These are phyloP conservation scores for Zeus faber DNA, from an alignment of 2,113 vertebrate species.

Conservation along the genomic window DNA sequence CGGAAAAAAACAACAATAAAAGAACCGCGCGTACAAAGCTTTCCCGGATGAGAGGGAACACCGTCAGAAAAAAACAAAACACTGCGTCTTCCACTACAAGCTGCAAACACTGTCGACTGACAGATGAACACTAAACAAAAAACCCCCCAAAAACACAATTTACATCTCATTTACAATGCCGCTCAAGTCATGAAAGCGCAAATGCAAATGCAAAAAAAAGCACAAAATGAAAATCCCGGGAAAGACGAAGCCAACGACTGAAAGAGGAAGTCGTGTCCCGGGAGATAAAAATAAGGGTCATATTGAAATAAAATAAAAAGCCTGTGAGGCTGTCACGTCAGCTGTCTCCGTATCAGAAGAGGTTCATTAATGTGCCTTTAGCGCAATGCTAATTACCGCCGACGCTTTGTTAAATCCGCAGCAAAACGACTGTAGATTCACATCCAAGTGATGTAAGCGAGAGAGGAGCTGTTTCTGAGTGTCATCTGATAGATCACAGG, in stretches of 20 bases:
- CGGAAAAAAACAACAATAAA: no score
- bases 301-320: not conserved
- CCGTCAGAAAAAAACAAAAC: conserved; percentile 22
- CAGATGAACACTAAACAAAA: conserved; percentile 41
- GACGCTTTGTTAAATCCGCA: conserved; percentile 19
- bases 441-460: conserved; percentile 30
- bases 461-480: conserved; percentile 25
- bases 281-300: not conserved
- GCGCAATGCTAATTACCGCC: conserved; percentile 17
- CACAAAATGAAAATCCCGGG: conserved; percentile 22
- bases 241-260: conserved; percentile 22
- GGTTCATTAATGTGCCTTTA: not conserved
- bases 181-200: no score
- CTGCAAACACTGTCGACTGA: conserved; percentile 50
- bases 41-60: conserved; percentile 36
- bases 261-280: no score
- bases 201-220: no score
- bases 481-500: conserved; percentile 28
- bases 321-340: no score
- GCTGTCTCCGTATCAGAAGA: no score
- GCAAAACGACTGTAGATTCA: conserved; percentile 51
- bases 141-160: conserved; percentile 44
- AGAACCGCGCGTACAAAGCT: no score
- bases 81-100: conserved; percentile 29
- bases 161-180: conserved; percentile 49